A percentile compares a stretch with the other conserved stretches of the same genome.
phyloP scores from a whole-genome alignment of 2,113 vertebrate genomes.

The Takifugu bimaculatus region DNA sequence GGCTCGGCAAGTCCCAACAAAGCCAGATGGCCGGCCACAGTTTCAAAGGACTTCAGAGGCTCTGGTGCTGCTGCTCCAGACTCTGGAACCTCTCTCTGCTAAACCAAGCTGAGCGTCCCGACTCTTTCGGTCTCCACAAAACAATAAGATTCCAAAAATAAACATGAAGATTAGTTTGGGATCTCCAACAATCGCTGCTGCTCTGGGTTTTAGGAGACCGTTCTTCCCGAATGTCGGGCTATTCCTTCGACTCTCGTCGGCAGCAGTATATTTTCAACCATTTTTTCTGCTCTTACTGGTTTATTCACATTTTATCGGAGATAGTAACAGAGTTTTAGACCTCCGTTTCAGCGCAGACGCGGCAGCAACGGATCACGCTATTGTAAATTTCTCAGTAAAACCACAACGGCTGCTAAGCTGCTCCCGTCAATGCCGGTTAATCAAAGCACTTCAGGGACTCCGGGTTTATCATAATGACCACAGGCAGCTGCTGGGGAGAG shows the following conservation, averaged over 20 bases:
- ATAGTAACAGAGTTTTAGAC: slow-evolving; percentile 45
- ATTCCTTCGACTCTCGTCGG: slow-evolving; percentile 10
- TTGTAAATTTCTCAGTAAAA: slow-evolving; percentile 39
- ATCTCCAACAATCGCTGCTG: background rate
- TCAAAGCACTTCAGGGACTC: slow-evolving; percentile 40
- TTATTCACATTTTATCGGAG: slow-evolving; percentile 24
- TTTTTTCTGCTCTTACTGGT: background rate
- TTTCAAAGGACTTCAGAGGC: background rate
- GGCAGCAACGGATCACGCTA: slow-evolving; percentile 20
- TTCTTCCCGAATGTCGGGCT: slow-evolving; percentile 3
- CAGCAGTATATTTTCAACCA: slow-evolving; percentile 44
- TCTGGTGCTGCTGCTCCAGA: background rate
- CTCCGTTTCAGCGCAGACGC: slow-evolving; percentile 28
- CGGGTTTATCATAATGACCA: slow-evolving; percentile 4
- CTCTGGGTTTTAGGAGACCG: too few relatives aligned
- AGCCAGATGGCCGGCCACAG: too few relatives aligned
- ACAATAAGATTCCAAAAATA: too few relatives aligned
- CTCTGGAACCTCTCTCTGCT: background rate
- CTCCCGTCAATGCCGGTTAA: slow-evolving; percentile 36
- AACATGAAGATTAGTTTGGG: background rate
- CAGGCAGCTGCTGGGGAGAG: slow-evolving; percentile 14
- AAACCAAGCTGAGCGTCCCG: background rate
- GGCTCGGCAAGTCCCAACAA: too few relatives aligned
- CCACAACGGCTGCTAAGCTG: slow-evolving; percentile 42
- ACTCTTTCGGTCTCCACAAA: background rate